Conservation (phyloP, 64 coral and sea anemone genomes). For the Stichodactyla helianthus region DNA sequence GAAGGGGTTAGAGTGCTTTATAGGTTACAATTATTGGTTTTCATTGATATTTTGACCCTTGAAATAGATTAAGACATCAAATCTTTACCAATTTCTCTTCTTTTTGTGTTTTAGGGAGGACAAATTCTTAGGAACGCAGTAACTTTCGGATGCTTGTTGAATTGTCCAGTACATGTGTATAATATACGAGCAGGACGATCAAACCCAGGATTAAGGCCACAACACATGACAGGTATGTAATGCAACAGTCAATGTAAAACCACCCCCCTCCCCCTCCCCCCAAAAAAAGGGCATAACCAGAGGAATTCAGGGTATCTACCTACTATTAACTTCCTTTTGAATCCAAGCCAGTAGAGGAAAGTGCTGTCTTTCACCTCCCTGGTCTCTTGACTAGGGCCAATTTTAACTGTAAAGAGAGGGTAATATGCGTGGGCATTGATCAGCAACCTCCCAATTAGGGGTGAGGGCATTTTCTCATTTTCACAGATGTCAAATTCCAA, state of each 20-base stretch:
- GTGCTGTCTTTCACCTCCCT: too few species aligned
- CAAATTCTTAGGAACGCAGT: constrained; percentile 67
- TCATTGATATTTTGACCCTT: background rate
- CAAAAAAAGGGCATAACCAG: too few species aligned
- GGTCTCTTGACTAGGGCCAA: too few species aligned
- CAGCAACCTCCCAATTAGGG: too few species aligned
- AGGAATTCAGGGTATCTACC: too few species aligned
- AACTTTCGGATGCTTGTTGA: constrained; percentile 51
- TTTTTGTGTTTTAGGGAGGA: constrained; percentile 26
- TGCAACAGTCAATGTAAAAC: background rate
- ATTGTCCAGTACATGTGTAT: constrained; percentile 36
- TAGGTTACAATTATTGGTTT: background rate
- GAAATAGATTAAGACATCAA: background rate
- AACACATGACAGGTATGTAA: constrained; percentile 55
- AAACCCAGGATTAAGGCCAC: constrained; percentile 49
- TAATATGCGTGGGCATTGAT: too few species aligned
- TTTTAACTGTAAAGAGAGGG: too few species aligned
- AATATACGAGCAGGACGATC: constrained; percentile 55
- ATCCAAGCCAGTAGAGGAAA: too few species aligned
- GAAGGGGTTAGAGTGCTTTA: constrained; percentile 42
- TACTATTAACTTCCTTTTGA: too few species aligned
- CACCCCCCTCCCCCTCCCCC: too few species aligned
- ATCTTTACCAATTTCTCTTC: background rate
- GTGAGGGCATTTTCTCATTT: too few species aligned
- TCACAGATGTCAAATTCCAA: too few species aligned